A percentile compares a stretch with the other conserved stretches of the same genome.
Evolutionary conservation across 2,888 invertebrate genomes (phyloP).

Genomic region (Pristionchus japonicus): DNA sequence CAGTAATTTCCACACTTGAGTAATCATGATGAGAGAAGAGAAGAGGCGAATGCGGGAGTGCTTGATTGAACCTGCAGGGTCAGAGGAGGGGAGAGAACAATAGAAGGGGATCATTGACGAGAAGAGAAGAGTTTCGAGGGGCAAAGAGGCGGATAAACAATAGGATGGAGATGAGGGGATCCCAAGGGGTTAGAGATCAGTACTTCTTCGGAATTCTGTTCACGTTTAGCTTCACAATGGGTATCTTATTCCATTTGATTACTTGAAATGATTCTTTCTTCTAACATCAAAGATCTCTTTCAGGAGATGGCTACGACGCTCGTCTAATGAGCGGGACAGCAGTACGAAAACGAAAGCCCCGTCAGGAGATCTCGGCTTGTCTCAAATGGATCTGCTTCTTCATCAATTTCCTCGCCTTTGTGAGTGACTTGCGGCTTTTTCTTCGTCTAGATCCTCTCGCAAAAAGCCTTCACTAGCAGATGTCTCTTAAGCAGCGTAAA

Average conservation of each 20-base stretch:
- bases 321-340: constrained; percentile 15
- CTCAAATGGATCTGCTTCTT: constrained; percentile 75
- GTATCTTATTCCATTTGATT: no score
- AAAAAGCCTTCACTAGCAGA: background rate
- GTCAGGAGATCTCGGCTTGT: constrained; percentile 74
- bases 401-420: constrained; percentile 73
- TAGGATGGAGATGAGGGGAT: background rate
- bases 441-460: background rate
- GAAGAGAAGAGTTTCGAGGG: constrained; percentile 29
- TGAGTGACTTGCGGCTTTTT: constrained; percentile 54
- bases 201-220: background rate
- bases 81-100: background rate
- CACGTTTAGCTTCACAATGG: no score
- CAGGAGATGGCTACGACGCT: constrained; percentile 46
- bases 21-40: constrained; percentile 10
- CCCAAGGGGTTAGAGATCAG: background rate
- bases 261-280: no score
- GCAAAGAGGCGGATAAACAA: background rate
- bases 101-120: background rate
- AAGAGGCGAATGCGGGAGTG: constrained; percentile 6
- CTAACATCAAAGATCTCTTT: no score
- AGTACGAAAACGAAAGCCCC: constrained; percentile 62
- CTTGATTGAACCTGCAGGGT: constrained; percentile 20
- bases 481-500: constrained; percentile 7
- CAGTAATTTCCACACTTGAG: constrained; percentile 16